Evolutionary conservation across 2,888 invertebrate species (phyloP).

Genomic region (Eilema griseolum): DNA sequence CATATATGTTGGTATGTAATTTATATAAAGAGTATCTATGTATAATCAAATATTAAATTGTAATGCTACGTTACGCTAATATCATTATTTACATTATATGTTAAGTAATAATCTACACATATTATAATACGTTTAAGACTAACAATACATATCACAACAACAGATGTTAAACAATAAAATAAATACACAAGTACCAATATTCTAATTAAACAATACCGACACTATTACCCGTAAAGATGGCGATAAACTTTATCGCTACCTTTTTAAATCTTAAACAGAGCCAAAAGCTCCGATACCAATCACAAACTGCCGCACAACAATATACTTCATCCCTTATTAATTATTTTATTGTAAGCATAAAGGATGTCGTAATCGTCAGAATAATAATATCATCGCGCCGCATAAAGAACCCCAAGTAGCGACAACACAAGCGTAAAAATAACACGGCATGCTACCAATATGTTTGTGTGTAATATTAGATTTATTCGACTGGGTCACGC

Average conservation of each 20-base stretch:
- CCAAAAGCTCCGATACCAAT: conserved; percentile 81
- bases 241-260: conserved; percentile 77
- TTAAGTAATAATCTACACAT: conserved; percentile 29
- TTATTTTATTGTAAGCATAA: conserved; percentile 87
- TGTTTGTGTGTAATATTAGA: conserved; percentile 86
- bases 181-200: conserved; percentile 52
- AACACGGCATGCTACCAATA: conserved; percentile 83
- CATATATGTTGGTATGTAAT: not conserved
- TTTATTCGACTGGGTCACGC: conserved; percentile 87
- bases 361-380: conserved; percentile 86
- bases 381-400: conserved; percentile 86
- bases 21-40: not conserved
- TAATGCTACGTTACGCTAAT: conserved; percentile 7
- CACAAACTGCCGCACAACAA: conserved; percentile 79
- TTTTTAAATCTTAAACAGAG: conserved; percentile 76
- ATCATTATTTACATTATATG: conserved; percentile 22
- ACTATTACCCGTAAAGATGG: conserved; percentile 64
- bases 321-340: conserved; percentile 86
- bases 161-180: conserved; percentile 51
- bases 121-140: conserved; percentile 16
- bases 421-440: conserved; percentile 87
- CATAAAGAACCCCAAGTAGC: conserved; percentile 85
- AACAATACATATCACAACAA: conserved; percentile 31
- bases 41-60: not conserved
- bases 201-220: conserved; percentile 63